Base-by-base conservation (phyloP, 2,888 invertebrate genomes). In the Cryptus armator region DNA sequence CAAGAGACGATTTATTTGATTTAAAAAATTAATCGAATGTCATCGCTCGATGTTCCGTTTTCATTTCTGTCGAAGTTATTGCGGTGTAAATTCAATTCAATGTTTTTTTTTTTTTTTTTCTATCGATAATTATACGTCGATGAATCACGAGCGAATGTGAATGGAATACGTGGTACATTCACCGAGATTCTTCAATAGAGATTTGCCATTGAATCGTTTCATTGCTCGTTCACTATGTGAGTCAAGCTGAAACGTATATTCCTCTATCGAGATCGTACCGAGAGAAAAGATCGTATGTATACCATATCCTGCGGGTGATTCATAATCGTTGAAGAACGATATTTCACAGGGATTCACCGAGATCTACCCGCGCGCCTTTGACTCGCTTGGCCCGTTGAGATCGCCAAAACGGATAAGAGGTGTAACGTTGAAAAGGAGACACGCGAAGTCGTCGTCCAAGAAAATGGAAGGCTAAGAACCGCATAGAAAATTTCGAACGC, bases 291-390 rank as follows among this genome's bases (percentile, higher is more conserved):
- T 78, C 78, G 68, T 78, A 46, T 78, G 68, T 66, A 46, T 62
- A n/a, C 59, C 32, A n/a, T 70, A 84, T 86, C 84, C 75, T 70
- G 56, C 19, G 85, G 86, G 86, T 90, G 89, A 91, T 91, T 90
- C 89, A 89, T 91, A 92, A 92, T 92, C 91, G 92, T 90, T 88
- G 89, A 88, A 90, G 90, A 89, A 91, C 91, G 90, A 92, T 92
- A 92, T 91, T 90, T 91, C 89, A 91, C 88, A 67, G 85, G 89
- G 89, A 91, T 91, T 89, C 88, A 83, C 86, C 59, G 90, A 89
- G 91, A 90, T 87, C 86, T 76, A 71, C 9, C 16, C 43, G 44
- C 19, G 37, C 32, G 48, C 59, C 43, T 62, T 74, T 46, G 29
- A 59, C 16, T 56, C 37, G 76, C 70, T 48, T n/a, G n/a, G 59